These are phyloP conservation scores for Littorina saxatilis DNA, from an alignment of 1,140 invertebrate species.

Conservation along the genomic window DNA sequence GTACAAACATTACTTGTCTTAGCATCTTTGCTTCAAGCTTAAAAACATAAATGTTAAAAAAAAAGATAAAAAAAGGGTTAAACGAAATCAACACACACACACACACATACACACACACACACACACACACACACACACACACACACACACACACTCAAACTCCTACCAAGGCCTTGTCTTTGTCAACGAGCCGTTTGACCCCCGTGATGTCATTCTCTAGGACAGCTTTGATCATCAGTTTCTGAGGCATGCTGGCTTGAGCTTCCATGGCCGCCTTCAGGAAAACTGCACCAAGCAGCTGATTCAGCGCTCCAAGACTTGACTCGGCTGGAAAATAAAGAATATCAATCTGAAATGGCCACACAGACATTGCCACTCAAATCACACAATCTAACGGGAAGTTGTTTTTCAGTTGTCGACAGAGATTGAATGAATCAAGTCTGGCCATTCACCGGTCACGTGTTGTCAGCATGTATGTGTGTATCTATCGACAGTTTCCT, in stretches of 20 bases:
- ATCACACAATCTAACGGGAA: too few relatives aligned
- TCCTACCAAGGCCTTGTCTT: not conserved
- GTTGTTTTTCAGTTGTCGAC: too few relatives aligned
- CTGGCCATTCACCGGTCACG: too few relatives aligned
- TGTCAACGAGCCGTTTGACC: not conserved
- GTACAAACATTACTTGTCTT: not conserved
- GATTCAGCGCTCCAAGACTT: not conserved
- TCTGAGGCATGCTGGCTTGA: not conserved
- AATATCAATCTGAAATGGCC: too few relatives aligned
- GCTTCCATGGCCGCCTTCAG: not conserved
- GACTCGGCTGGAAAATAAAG: conserved; percentile 6
- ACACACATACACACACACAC: not conserved
- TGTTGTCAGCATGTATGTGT: too few relatives aligned
- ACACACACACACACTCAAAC: too few relatives aligned
- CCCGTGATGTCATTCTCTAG: not conserved
- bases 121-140: too few relatives aligned
- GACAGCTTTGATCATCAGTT: conserved; percentile 11
- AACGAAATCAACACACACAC: not conserved
- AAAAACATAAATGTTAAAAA: not conserved
- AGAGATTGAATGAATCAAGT: too few relatives aligned
- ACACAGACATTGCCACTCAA: too few relatives aligned
- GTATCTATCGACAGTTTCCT: too few relatives aligned
- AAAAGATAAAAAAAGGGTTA: not conserved
- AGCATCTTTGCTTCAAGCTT: too few relatives aligned
- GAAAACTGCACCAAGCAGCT: not conserved